phyloP scores from a whole-genome alignment of 2,113 vertebrate species.

The Ia io region DNA sequence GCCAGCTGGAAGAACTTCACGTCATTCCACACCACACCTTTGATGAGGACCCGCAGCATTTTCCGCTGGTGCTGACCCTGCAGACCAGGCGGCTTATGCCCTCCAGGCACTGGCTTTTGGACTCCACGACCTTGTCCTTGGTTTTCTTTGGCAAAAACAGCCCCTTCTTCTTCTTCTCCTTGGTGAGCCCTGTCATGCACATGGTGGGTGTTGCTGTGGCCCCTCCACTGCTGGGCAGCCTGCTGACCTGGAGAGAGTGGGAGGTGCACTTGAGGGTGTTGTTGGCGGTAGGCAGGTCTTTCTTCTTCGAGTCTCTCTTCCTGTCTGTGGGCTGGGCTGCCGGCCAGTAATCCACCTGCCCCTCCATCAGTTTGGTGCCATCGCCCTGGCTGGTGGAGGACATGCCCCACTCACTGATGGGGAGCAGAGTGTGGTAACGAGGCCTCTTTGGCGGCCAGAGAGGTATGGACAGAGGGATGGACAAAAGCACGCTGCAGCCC shows the following conservation, averaged over 20 bases:
- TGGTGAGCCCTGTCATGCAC: conserved; percentile 87
- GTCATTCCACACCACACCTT: conserved; percentile 91
- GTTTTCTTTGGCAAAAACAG: conserved; percentile 99
- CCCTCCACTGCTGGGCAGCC: conserved; percentile 84
- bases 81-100: conserved; percentile 98
- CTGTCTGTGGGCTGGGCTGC: conserved; percentile 85
- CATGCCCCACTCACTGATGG: too few species aligned
- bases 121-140: conserved; percentile 95
- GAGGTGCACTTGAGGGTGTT: conserved; percentile 99
- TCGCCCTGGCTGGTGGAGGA: conserved; percentile 76
- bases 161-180: conserved; percentile 96
- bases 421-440: too few species aligned
- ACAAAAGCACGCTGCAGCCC: too few species aligned
- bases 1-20: conserved; percentile 99
- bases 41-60: conserved; percentile 95
- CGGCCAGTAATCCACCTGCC: conserved; percentile 97
- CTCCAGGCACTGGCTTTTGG: conserved; percentile 92
- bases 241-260: conserved; percentile 98
- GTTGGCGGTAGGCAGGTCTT: conserved; percentile 91
- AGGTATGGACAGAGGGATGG: too few species aligned
- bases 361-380: conserved; percentile 93
- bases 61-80: conserved; percentile 97
- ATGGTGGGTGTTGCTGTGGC: too few species aligned
- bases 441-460: too few species aligned
- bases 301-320: conserved; percentile 93